Evolutionary conservation across 2,797 vertebrate species (phyloP).

Genomic region (Gymnopithys bicolor): DNA sequence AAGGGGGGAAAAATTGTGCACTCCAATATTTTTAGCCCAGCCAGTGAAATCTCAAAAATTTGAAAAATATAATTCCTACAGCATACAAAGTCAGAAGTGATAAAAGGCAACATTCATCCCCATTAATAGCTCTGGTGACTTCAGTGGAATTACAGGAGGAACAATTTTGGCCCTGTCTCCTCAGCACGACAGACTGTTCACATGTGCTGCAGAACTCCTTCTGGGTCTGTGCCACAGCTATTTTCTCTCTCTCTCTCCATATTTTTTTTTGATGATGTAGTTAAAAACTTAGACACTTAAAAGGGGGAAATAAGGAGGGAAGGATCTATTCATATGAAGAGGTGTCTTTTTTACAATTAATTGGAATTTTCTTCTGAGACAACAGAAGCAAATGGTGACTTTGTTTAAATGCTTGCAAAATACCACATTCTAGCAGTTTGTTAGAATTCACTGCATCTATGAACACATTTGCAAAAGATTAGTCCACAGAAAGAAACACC

Average conservation of each 20-base stretch:
- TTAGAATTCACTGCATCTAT: not conserved
- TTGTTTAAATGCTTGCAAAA: not conserved
- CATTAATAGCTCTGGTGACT: conserved; percentile 40
- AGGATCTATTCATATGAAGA: not conserved
- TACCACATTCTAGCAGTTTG: not conserved
- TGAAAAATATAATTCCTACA: not conserved
- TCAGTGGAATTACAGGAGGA: conserved; percentile 41
- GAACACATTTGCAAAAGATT: not conserved
- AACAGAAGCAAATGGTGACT: not conserved
- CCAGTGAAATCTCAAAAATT: conserved; percentile 20
- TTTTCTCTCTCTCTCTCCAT: not conserved
- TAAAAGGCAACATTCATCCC: conserved; percentile 22
- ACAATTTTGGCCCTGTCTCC: conserved; percentile 26
- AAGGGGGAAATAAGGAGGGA: not conserved
- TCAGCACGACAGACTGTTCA: conserved; percentile 44
- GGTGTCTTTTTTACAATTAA: not conserved
- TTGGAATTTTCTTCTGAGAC: not conserved
- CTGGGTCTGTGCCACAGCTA: conserved; percentile 24
- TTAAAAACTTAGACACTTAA: not conserved
- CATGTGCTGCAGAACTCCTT: conserved; percentile 48
- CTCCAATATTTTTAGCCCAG: conserved; percentile 5
- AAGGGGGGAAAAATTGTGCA: not conserved
- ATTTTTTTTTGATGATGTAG: not conserved
- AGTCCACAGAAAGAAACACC: not conserved
- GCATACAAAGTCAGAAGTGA: conserved; percentile 24